A percentile compares a stretch with the other conserved stretches of the same genome.
Evolutionary conservation across 2,888 invertebrate genomes (phyloP).

Genomic region (Philonicus albiceps): DNA sequence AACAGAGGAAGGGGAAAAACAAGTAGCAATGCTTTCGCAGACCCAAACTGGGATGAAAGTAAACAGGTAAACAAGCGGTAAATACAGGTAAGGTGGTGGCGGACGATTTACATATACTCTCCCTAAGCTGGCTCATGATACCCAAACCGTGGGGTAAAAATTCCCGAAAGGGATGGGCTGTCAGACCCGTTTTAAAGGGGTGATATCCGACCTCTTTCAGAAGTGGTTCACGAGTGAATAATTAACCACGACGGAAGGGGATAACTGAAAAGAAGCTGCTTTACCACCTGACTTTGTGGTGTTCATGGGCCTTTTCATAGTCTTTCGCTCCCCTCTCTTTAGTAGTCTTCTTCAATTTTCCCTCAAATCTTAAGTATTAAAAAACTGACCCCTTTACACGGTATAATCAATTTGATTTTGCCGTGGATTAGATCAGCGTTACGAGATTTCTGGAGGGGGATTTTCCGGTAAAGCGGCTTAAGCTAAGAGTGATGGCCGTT

Average conservation of each 20-base stretch:
- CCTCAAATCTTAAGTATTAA: not conserved
- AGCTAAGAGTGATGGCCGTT: not conserved
- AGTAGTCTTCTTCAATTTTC: not conserved
- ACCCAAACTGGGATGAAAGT: not conserved
- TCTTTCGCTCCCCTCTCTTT: not conserved
- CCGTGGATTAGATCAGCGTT: not conserved
- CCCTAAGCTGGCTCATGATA: not conserved
- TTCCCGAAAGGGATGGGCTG: not conserved
- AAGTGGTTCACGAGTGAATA: constrained; percentile 24
- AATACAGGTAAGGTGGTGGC: constrained; percentile 1
- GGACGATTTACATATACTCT: not conserved
- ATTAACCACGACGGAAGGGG: not conserved
- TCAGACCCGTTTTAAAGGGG: constrained; percentile 2
- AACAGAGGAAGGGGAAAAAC: not conserved
- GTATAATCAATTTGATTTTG: constrained; percentile 28
- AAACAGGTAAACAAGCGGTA: constrained; percentile 4
- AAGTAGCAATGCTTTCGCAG: not conserved
- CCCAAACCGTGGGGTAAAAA: not conserved
- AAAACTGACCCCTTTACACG: not conserved
- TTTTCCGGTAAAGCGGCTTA: not conserved
- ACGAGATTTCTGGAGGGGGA: not conserved
- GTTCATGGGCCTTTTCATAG: not conserved
- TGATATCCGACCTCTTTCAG: constrained; percentile 26
- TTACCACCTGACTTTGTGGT: constrained; percentile 28
- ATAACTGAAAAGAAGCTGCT: constrained; percentile 21